Evolutionary conservation across 2,113 vertebrate species (phyloP), one percentile per base, ranked within the genome.

Genomic region (Glaucomys volans): DNA sequence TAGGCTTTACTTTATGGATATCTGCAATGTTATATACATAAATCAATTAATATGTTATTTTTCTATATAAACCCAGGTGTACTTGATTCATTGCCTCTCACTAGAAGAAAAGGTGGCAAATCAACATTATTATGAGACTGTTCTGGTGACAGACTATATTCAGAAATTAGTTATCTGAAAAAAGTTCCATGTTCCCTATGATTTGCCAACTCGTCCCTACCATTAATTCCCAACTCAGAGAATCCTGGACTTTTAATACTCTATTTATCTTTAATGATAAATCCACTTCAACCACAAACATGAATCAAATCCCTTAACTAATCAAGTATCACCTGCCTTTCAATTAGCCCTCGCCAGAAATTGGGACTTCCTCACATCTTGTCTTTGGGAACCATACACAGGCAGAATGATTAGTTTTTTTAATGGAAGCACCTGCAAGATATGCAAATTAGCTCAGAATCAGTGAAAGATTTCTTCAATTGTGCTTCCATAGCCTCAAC

Each of bases 11-110:
- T 82, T 81, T 75, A 83, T 88, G 64, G 57, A 42, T 94, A 90
- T 72, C 17, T 67, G 8, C 30, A 95, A 91, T 2, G 44, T 28
- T 74, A 35, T 35, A 89, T 26, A 88, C 17, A 91, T 84, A 84
- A 83, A 91, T 96, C 86, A 94, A 97, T 95, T 93, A 96, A 74
- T 79, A 64, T 44, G 67, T 28, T 94, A 57, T 95, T 87, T 87
- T 66, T 37, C 47, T 57, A 18, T 26, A 79, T 37, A 37, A 94
- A 82, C 71, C n/a, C 64, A 93, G 69, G 74, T 75, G 35, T 22
- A 62, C 42, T 89, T 95, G 95, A 96, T 93, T 84, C 18, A 94
- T 84, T 93, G 52, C 69, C 37, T 93, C 24, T 91, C 84, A 85
- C 42, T 69, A 57, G 32, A 94, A 42, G 50, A 94, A n/a, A 77